Conservation (phyloP, 2,113 vertebrate genomes). For the Percopsis transmontana region DNA sequence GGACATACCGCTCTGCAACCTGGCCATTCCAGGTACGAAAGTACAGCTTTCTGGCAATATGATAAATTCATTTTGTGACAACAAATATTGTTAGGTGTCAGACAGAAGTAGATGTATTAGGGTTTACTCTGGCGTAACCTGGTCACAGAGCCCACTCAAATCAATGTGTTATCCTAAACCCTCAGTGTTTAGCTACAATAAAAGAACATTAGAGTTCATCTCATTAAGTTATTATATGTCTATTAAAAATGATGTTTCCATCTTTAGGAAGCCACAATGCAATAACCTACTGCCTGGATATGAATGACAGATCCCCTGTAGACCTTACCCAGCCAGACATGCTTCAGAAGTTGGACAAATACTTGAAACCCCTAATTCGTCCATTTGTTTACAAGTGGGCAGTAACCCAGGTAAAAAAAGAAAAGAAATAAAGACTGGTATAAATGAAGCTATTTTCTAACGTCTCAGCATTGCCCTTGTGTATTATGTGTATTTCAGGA, state of each 20-base stretch:
- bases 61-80: neutral
- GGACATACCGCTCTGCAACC: conserved; percentile 83
- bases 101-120: neutral
- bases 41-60: neutral
- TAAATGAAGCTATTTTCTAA: neutral
- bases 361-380: conserved; percentile 80
- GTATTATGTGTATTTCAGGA: conserved; percentile 64
- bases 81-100: neutral
- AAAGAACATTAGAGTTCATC: neutral
- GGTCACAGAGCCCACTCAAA: neutral
- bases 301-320: conserved; percentile 75
- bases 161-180: neutral
- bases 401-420: conserved; percentile 71
- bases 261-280: conserved; percentile 80
- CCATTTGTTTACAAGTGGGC: conserved; percentile 83
- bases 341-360: conserved; percentile 79
- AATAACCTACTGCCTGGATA: conserved; percentile 82
- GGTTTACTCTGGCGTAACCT: neutral
- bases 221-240: neutral
- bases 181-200: neutral
- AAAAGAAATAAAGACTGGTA: too few species aligned
- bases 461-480: conserved; percentile 6
- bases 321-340: conserved; percentile 79
- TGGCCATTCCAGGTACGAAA: conserved; percentile 89
- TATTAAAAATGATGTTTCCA: neutral